These are phyloP conservation scores for Phoeniculus purpureus DNA, from an alignment of 2,797 vertebrate genomes.

Conservation along the genomic window DNA sequence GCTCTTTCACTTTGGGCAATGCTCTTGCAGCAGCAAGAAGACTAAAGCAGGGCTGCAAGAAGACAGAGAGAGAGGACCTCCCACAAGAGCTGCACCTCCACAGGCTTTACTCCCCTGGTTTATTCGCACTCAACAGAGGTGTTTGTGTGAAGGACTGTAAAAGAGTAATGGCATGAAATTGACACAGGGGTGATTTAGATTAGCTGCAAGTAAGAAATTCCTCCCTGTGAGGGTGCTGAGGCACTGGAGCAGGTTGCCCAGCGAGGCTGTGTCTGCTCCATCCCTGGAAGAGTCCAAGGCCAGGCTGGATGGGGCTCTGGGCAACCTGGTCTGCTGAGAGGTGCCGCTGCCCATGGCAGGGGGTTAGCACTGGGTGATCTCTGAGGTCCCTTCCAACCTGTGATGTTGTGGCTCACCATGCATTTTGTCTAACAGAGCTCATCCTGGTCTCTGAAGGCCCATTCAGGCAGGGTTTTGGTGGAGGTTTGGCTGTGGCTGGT, in stretches of 20 bases:
- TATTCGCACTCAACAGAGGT: neutral
- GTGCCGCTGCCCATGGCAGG: neutral
- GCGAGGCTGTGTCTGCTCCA: neutral
- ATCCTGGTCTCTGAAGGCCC: neutral
- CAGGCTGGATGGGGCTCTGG: neutral
- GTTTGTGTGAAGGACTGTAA: neutral
- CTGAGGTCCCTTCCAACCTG: neutral
- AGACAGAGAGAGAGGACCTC: neutral
- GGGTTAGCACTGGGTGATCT: neutral
- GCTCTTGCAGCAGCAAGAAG: neutral
- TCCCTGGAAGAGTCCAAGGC: neutral
- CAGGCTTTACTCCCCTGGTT: neutral
- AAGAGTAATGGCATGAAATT: neutral
- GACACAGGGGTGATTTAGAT: neutral
- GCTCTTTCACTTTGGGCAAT: neutral
- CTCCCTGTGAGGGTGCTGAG: neutral
- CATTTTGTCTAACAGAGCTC: neutral
- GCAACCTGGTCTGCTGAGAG: neutral
- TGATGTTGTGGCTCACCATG: neutral
- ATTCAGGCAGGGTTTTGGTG: neutral
- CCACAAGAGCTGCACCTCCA: neutral
- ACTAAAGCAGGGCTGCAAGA: neutral
- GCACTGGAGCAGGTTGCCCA: neutral
- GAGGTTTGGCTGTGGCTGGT: neutral
- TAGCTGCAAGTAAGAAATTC: neutral